These are phyloP conservation scores for Bombus fervidus DNA, from an alignment of 1,140 invertebrate genomes.

Conservation along the genomic window DNA sequence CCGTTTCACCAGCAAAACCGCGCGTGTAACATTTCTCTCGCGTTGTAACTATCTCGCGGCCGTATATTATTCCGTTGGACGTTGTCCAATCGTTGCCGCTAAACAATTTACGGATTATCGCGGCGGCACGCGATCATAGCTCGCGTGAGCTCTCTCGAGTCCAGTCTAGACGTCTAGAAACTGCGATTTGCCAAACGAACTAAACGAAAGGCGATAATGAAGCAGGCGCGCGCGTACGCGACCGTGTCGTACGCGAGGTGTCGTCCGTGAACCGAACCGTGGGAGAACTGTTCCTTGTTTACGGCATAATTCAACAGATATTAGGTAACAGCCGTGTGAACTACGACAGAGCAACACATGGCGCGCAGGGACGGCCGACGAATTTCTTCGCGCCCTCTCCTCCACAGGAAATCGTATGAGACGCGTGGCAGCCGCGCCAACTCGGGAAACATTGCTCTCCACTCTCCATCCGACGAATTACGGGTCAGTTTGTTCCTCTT, in stretches of 20 bases:
- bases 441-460: background rate
- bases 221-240: too few relatives aligned
- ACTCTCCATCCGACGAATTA: background rate
- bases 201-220: too few relatives aligned
- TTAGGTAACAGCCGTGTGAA: conserved; percentile 62
- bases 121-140: background rate
- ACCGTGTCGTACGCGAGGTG: background rate
- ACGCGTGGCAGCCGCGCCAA: background rate
- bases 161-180: background rate
- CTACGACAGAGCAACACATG: conserved; percentile 46
- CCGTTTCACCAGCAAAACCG: background rate
- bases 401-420: background rate
- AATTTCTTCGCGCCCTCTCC: background rate
- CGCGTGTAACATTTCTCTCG: conserved; percentile 6
- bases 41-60: background rate
- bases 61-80: conserved; percentile 43
- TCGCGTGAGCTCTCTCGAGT: background rate
- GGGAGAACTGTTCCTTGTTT: conserved; percentile 53
- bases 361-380: conserved; percentile 5
- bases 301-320: conserved; percentile 63
- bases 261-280: conserved; percentile 37
- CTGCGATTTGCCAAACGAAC: background rate
- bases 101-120: conserved; percentile 25
- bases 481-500: conserved; percentile 10
- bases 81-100: conserved; percentile 37